Percentiles rank a stretch among this genome's conserved stretches.
These are phyloP conservation scores for Talpa occidentalis DNA, from an alignment of 2,113 vertebrate species.

Conservation along the genomic window DNA sequence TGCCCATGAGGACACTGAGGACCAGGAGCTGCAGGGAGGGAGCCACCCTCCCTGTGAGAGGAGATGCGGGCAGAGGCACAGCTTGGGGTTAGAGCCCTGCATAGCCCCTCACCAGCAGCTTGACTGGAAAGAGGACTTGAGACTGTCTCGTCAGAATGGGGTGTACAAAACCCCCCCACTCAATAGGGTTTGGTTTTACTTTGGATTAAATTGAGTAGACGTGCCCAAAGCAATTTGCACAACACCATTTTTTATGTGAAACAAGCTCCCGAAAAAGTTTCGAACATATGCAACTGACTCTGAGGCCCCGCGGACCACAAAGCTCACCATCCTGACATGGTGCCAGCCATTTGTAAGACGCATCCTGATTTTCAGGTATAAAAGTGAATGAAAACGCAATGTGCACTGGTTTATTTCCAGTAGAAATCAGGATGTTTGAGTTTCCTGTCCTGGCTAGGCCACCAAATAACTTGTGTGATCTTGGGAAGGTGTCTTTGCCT, in stretches of 20 bases:
- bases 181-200: background rate
- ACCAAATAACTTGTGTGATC: background rate
- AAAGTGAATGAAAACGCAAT: background rate
- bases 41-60: too few relatives aligned
- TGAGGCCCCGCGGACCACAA: background rate
- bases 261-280: background rate
- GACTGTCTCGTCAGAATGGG: background rate
- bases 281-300: background rate
- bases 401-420: background rate
- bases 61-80: fast-evolving
- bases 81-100: fast-evolving
- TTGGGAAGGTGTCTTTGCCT: background rate
- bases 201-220: background rate
- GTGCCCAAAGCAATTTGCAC: background rate
- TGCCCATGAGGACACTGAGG: background rate
- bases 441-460: background rate
- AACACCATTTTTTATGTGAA: background rate
- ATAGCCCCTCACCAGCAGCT: background rate
- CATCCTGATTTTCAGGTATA: background rate
- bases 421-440: background rate
- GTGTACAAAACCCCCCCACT: background rate
- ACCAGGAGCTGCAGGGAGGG: background rate
- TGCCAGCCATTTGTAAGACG: background rate
- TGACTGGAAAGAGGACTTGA: background rate
- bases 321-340: background rate